Conservation (phyloP, 2,797 vertebrate species). For the Megalops cyprinoides region DNA sequence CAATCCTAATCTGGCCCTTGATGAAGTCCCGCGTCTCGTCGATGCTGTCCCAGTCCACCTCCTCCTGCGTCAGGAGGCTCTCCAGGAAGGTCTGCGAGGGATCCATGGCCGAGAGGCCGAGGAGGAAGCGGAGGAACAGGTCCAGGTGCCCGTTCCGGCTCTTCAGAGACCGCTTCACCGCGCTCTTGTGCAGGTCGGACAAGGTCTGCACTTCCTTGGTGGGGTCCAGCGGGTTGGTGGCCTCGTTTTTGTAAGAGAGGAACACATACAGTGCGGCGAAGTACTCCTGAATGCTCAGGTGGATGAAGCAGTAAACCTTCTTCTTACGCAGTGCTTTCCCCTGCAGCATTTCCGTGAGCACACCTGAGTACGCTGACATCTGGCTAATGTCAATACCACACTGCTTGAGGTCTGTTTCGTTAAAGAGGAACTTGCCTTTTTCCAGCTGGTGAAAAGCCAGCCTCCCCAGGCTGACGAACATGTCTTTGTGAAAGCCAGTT, state of each 20-base stretch:
- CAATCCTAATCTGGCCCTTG: neutral
- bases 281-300: constrained; percentile 18
- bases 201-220: neutral
- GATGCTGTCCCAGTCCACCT: neutral
- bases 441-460: constrained; percentile 23
- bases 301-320: constrained; percentile 14
- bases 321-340: neutral
- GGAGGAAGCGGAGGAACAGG: no score
- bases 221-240: neutral
- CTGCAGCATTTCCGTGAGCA: neutral
- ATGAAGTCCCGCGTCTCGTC: neutral
- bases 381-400: neutral
- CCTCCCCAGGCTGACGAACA: neutral
- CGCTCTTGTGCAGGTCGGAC: neutral
- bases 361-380: neutral
- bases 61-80: neutral
- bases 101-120: neutral
- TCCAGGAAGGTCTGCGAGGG: neutral
- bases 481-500: no score
- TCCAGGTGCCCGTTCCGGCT: constrained; percentile 5
- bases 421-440: neutral
- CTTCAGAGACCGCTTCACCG: neutral
- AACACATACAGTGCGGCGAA: constrained; percentile 23
- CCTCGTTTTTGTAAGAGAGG: neutral
- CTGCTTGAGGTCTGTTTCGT: neutral